Percentiles rank a stretch among this genome's conserved stretches.
Evolutionary conservation across 2,888 invertebrate species (phyloP).

Genomic region (Drosophila koepferae): DNA sequence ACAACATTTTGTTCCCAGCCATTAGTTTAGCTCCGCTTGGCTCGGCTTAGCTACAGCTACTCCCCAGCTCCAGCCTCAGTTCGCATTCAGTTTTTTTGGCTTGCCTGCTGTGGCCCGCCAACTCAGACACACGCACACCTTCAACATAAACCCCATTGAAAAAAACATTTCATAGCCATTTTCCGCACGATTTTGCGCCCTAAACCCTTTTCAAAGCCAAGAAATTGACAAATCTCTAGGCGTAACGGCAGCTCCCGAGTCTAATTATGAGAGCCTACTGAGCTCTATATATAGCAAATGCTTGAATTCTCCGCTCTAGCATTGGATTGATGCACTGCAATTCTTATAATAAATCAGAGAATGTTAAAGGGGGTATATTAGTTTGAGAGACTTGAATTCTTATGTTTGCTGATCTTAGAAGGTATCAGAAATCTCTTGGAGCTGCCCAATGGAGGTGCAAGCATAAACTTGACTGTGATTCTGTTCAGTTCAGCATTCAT

Average conservation of each 20-base stretch:
- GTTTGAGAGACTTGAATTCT: background rate
- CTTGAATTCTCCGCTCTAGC: conserved; percentile 19
- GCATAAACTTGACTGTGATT: too few species aligned
- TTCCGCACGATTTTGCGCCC: conserved; percentile 68
- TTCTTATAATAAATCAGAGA: too few species aligned
- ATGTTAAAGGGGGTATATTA: background rate
- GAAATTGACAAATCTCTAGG: conserved; percentile 48
- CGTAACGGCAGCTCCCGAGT: conserved; percentile 6
- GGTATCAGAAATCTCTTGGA: background rate
- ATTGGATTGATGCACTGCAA: conserved; percentile 12
- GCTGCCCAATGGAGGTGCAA: too few species aligned
- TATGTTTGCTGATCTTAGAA: background rate
- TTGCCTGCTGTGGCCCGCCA: conserved; percentile 44
- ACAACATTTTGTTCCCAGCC: conserved; percentile 74
- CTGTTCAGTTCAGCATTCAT: too few species aligned
- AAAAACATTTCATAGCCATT: conserved; percentile 51
- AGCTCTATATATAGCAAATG: conserved; percentile 38
- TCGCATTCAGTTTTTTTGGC: background rate
- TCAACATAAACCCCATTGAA: conserved; percentile 4
- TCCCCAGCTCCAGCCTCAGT: background rate
- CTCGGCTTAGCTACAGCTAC: conserved; percentile 8
- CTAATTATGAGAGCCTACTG: conserved; percentile 43
- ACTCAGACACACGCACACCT: conserved; percentile 16
- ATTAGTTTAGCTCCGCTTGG: conserved; percentile 62
- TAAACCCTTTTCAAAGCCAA: conserved; percentile 51